Evolutionary conservation across 2,113 vertebrate genomes (phyloP), one percentile per base, ranked within the genome.

Genomic region (Siniperca knerii): DNA sequence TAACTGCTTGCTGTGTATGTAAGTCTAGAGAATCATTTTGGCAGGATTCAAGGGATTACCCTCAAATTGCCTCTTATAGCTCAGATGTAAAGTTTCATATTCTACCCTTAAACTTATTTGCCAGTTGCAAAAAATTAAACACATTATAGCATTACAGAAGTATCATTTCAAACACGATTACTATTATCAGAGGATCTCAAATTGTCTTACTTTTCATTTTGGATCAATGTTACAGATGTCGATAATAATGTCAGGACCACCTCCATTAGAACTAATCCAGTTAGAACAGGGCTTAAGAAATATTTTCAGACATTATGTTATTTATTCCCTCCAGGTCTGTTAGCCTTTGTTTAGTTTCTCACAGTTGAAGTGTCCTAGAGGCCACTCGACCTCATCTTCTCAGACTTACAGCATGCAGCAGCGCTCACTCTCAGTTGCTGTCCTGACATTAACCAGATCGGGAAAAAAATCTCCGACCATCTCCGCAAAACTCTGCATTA

Each of bases 401-500:
- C 65, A 15, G 40, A 65, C 55, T 75, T 4, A 50, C 29, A 13
- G 60, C 25, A 4, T 50, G 13, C 23, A 74, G 57, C 74, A 50
- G 11, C 35, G n/a, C 8, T 82, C 61, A 58, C 44, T 29, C 64
- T 77, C 40, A 20, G 20, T 58, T 33, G 8, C 57, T 78, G 55
- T 75, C 65, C 75, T 40, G 42, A 42, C 77, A 82, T 62, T 55
- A 84, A 73, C n/a, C 74, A 61, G 58, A 85, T 62, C 23, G 42
- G 35, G 35, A 44, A 79, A 73, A 86, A 84, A 76, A 83, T 37
- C 73, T 67, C 68, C 3, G 0, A 58, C 40, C 55, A n/a, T 54
- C 70, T 86, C 60, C 25, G 68, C 35, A 42, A 76, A 84, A 85
- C 57, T 81, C 68, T 81, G 61, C 69, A 90, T 93, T 88, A 92